Percentiles rank a stretch among this genome's conserved stretches.
Conservation (phyloP, 2,797 vertebrate genomes). For the Odontamblyopus rebecca region DNA sequence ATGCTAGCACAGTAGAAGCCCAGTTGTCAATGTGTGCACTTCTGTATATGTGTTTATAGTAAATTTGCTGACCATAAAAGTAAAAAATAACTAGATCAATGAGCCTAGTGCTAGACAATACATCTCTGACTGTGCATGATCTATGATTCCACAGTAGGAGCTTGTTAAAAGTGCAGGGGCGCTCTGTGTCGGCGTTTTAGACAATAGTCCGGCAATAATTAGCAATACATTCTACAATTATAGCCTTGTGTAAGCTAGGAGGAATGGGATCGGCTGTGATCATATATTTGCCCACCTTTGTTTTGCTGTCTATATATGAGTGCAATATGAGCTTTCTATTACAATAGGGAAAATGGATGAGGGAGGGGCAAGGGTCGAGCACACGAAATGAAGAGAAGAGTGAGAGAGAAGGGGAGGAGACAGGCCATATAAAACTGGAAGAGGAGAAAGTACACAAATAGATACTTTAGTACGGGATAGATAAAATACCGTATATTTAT, state of each 20-base stretch:
- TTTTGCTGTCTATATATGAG: conserved; percentile 39
- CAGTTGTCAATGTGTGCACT: neutral
- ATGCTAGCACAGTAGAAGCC: conserved; percentile 11
- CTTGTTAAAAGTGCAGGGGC: conserved; percentile 13
- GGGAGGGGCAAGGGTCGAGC: conserved; percentile 42
- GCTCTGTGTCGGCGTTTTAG: conserved; percentile 8
- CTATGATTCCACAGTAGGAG: conserved; percentile 5
- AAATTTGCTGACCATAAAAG: conserved; percentile 5
- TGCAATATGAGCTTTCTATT: conserved; percentile 70
- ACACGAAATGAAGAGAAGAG: conserved; percentile 52
- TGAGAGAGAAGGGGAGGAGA: conserved; percentile 30
- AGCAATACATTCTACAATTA: conserved; percentile 11
- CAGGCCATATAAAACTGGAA: conserved; percentile 14
- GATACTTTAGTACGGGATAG: conserved; percentile 23
- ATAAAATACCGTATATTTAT: neutral
- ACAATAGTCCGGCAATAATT: conserved; percentile 14
- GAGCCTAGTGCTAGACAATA: neutral
- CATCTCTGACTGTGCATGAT: conserved; percentile 9
- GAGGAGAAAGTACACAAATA: conserved; percentile 23
- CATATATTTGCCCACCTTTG: conserved; percentile 37
- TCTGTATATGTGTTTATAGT: neutral
- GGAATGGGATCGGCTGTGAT: conserved; percentile 9
- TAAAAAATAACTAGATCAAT: conserved; percentile 3
- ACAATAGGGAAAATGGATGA: conserved; percentile 25
- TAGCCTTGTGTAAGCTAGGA: conserved; percentile 18